Evolutionary conservation across 2,797 vertebrate genomes (phyloP), one percentile per base, ranked within the genome.

Genomic region (Melanitta fusca): DNA sequence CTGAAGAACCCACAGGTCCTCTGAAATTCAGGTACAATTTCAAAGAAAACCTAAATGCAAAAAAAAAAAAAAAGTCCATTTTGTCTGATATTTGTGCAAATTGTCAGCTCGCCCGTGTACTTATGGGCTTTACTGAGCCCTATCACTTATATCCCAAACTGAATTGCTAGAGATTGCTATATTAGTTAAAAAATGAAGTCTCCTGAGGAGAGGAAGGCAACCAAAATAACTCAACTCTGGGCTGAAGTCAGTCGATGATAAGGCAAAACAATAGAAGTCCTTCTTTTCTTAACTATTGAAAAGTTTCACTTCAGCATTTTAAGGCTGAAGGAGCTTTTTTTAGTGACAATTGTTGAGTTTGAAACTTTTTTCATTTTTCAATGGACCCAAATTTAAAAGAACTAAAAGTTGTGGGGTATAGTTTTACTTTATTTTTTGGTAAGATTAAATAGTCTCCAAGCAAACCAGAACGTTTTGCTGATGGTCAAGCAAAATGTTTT

Each of bases 141-240:
- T 30, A 73, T 8, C 64, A 51, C 87, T 87, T 75, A 64, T 70
- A 77, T 38, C 68, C 85, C 24, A 4, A 60, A 78, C 16, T 62
- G 62, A 88, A 84, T 32, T 83, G 78, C 45, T 54, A 69, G 54
- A 87, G 13, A 72, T 38, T 21, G 71, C 54, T 80, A 49, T 43
- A 73, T 43, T 25, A 82, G 7, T 62, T 73, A 14, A 49, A 80
- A 27, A 56, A 45, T 7, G 1, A 68, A 74, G 7, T 69, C 77
- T 51, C 73, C 27, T 75, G 58, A 65, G 83, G 79, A 95, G 95
- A 89, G 19, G 13, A 88, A 96, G 68, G 56, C 92, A 95, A 93
- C 24, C 20, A 82, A 77, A 95, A 91, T 89, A 93, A 82, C 47
- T 87, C 54, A 92, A 73, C 93, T 93, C 57, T 85, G 41, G 58